Base-by-base conservation (phyloP, 2,797 vertebrate genomes). In the Moxostoma hubbsi region DNA sequence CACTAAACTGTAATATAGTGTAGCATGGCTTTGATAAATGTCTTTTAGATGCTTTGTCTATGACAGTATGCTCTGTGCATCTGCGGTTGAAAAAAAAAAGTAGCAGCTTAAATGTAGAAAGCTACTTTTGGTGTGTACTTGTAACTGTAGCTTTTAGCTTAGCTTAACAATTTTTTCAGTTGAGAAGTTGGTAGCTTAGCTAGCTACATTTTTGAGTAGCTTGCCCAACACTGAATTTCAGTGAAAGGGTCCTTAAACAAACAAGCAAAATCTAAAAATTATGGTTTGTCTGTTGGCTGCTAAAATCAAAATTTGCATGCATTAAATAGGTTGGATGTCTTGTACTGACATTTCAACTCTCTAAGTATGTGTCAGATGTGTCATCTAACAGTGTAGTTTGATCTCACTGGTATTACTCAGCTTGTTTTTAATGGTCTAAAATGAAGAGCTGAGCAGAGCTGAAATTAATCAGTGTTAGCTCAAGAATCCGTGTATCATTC, bases 381-480 rank as follows among this genome's bases (percentile, higher is more conserved):
- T 36, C 49, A 5, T 73, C 15, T n/a, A 54, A 7, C 9, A 45
- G 54, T 73, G 47, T 62, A 24, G 1, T 73, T 66, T 65, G n/a
- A 46, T 80, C 47, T 24, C 57, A 18, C 43, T 61, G n/a, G 24
- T 63, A 68, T 74, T 74, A 49, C 46, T 70, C 65, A 4, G n/a
- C 66, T 79, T 43, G 49, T 69, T 54, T 66, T 68, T 75, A 54
- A 74, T 75, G 64, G 51, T 50, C 18, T 45, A 58, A 73, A 64
- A 69, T 80, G 68, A 74, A 80, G 73, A 80, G 66, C 69, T n/a
- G 63, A 36, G 12, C 9, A 4, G 50, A 59, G 51, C 64, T 63
- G 6, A 63, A 73, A 71, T 85, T 62, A 82, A 51, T 82, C 70
- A 63, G 74, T 67, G 58, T 7, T n/a, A 1, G 53, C 9, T 46